Evolutionary conservation across 2,888 invertebrate species (phyloP).

Genomic region (Trimorus sp.): DNA sequence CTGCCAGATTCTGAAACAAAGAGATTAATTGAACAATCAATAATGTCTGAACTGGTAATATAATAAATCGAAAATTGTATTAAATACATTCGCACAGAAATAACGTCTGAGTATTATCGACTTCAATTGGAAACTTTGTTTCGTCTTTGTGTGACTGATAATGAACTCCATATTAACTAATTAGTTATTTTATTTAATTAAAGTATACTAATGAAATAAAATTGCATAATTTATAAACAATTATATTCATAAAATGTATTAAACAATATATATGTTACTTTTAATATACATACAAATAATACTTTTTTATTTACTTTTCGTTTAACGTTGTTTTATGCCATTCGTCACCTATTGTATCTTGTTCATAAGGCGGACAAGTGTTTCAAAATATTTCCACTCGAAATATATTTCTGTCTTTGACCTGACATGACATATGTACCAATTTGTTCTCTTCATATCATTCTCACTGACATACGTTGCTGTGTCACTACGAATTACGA

Average conservation of each 20-base stretch:
- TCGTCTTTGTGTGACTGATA: too few species aligned
- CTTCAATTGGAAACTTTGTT: too few species aligned
- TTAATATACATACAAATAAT: constrained; percentile 75
- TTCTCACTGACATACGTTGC: constrained; percentile 70
- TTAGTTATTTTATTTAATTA: too few species aligned
- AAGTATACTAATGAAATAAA: too few species aligned
- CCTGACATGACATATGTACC: constrained; percentile 77
- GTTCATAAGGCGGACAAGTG: constrained; percentile 79
- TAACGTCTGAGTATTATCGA: not conserved
- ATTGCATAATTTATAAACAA: too few species aligned
- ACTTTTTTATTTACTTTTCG: constrained; percentile 63
- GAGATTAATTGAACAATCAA: too few species aligned
- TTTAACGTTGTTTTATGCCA: constrained; percentile 30
- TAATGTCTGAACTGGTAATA: too few species aligned
- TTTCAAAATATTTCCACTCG: constrained; percentile 17
- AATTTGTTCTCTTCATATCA: constrained; percentile 68
- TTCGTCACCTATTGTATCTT: constrained; percentile 74
- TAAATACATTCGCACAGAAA: not conserved
- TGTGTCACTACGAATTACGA: constrained; percentile 71
- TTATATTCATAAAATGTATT: too few species aligned
- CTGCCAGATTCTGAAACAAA: not conserved
- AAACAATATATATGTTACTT: too few species aligned
- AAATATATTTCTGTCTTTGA: not conserved
- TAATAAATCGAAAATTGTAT: not conserved
- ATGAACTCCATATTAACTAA: too few species aligned